phyloP scores from a whole-genome alignment of 2,888 invertebrate species.

The Agrotis ipsilon region DNA sequence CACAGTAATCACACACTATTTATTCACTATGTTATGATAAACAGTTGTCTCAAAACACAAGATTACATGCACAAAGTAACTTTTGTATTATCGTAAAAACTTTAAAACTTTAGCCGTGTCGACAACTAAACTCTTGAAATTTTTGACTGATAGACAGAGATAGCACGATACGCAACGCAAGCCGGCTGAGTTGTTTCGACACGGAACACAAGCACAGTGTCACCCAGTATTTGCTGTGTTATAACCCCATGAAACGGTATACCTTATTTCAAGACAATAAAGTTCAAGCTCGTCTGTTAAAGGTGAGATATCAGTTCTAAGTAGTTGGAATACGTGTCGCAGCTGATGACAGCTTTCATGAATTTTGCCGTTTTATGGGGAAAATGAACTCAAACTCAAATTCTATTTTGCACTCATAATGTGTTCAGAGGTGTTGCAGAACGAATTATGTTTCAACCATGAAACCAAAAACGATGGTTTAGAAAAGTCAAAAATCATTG shows the following conservation, averaged over 20 bases:
- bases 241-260: not conserved
- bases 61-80: constrained; percentile 68
- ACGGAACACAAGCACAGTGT: constrained; percentile 17
- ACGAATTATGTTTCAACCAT: too few species aligned
- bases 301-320: not conserved
- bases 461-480: too few species aligned
- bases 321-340: constrained; percentile 33
- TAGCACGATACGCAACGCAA: constrained; percentile 69
- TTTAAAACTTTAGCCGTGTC: constrained; percentile 82
- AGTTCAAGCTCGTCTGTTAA: constrained; percentile 3
- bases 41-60: constrained; percentile 61
- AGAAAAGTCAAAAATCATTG: too few species aligned
- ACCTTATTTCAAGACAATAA: accelerated
- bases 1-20: constrained; percentile 47
- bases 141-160: constrained; percentile 78
- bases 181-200: constrained; percentile 51
- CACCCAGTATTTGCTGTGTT: not conserved
- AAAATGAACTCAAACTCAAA: not conserved
- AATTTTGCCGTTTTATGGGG: constrained; percentile 17
- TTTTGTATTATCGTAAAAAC: constrained; percentile 75
- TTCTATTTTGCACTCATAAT: too few species aligned
- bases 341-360: constrained; percentile 7
- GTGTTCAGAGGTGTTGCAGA: too few species aligned
- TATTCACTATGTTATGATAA: constrained; percentile 57
- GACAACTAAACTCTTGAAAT: constrained; percentile 79